Evolutionary conservation across 2,113 vertebrate species (phyloP).

Genomic region (Pedetes capensis): DNA sequence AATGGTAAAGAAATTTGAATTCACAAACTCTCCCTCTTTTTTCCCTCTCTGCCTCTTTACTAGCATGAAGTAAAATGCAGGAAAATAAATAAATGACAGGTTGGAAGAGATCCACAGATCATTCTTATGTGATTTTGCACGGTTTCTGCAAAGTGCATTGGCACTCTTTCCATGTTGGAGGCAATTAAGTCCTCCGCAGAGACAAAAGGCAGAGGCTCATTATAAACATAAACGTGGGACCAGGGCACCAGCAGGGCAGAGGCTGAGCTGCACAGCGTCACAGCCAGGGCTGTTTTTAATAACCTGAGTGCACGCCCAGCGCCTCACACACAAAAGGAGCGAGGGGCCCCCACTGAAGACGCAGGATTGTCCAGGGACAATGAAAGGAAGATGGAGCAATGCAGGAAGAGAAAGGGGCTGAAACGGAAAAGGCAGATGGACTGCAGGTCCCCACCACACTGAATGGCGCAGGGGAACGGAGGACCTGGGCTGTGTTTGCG

Average conservation of each 20-base stretch:
- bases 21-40: neutral
- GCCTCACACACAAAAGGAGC: neutral
- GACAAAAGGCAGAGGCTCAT: neutral
- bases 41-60: neutral
- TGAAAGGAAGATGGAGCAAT: neutral
- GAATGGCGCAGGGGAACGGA: rapidly evolving
- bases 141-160: neutral
- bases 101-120: neutral
- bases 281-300: neutral
- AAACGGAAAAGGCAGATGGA: neutral
- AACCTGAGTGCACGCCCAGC: neutral
- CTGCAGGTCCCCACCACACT: neutral
- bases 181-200: neutral
- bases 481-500: rapidly evolving
- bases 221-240: neutral
- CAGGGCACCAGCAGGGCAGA: neutral
- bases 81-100: neutral
- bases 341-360: neutral
- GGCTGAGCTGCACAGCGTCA: rapidly evolving
- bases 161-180: neutral
- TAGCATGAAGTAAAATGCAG: neutral
- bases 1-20: neutral
- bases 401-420: neutral
- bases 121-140: neutral
- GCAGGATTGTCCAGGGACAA: neutral